phyloP scores from a whole-genome alignment of 1,140 invertebrate species.

The Diachasmimorpha longicaudata region DNA sequence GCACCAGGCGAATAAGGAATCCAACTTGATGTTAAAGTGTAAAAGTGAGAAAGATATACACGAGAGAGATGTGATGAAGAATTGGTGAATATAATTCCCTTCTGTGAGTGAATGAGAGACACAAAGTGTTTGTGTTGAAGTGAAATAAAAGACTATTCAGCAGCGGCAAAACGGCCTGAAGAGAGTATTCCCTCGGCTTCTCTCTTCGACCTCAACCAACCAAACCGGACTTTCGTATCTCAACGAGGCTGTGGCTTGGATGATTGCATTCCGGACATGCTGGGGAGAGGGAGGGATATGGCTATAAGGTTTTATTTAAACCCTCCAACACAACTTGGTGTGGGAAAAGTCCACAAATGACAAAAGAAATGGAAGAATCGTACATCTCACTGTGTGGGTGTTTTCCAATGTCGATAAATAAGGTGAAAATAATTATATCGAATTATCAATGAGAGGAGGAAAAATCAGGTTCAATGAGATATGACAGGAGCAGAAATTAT shows the following conservation, averaged over 20 bases:
- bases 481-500: no score
- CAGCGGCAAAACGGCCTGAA: conserved; percentile 18
- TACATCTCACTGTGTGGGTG: background rate
- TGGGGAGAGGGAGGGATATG: conserved; percentile 14
- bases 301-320: conserved; percentile 33
- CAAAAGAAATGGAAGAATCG: background rate
- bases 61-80: background rate
- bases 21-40: conserved; percentile 5
- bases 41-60: background rate
- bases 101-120: conserved; percentile 11
- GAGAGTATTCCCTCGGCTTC: conserved; percentile 26
- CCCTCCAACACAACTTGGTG: background rate
- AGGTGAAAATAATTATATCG: background rate
- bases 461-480: background rate
- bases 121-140: background rate
- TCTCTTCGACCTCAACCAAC: conserved; percentile 33
- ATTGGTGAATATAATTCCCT: conserved; percentile 9
- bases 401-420: background rate
- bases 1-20: conserved; percentile 1
- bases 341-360: conserved; percentile 2
- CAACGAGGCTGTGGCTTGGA: conserved; percentile 33
- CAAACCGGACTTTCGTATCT: conserved; percentile 39
- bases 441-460: background rate
- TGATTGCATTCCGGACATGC: conserved; percentile 37
- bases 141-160: conserved; percentile 16